phyloP scores from a whole-genome alignment of 2,797 vertebrate genomes.

The Pseudocheirus occidentalis region DNA sequence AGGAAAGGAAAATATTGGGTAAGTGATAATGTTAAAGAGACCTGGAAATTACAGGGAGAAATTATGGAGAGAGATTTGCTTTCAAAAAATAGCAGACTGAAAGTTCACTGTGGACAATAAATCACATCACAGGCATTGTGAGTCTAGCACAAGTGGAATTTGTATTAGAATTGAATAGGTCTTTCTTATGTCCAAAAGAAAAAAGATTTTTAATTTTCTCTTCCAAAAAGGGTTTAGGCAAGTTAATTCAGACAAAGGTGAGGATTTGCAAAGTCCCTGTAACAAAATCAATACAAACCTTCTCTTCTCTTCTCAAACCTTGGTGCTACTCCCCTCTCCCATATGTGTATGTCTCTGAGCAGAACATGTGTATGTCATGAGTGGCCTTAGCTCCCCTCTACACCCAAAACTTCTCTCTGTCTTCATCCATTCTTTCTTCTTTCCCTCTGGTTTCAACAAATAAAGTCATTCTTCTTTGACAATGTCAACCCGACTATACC shows the following conservation, averaged over 20 bases:
- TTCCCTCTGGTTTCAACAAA: neutral
- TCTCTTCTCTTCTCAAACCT: neutral
- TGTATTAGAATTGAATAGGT: neutral
- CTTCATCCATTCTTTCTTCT: neutral
- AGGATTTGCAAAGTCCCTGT: neutral
- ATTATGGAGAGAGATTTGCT: constrained; percentile 27
- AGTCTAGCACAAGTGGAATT: constrained; percentile 16
- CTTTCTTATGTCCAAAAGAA: neutral
- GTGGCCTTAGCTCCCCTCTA: neutral
- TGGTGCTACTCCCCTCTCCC: too few relatives aligned
- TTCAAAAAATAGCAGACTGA: neutral
- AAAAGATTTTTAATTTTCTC: neutral
- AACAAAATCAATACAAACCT: neutral
- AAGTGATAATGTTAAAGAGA: constrained; percentile 24
- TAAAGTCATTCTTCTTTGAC: neutral
- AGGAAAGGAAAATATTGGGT: neutral
- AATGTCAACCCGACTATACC: neutral
- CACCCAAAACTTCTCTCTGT: neutral
- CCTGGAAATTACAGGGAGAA: constrained; percentile 9
- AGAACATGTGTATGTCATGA: neutral
- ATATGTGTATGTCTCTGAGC: neutral
- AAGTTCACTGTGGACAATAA: constrained; percentile 5
- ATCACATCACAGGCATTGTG: constrained; percentile 24
- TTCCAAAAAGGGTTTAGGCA: neutral
- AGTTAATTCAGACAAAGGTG: neutral